phyloP scores from a whole-genome alignment of 2,113 vertebrate genomes.

The Rhipidura dahli region DNA sequence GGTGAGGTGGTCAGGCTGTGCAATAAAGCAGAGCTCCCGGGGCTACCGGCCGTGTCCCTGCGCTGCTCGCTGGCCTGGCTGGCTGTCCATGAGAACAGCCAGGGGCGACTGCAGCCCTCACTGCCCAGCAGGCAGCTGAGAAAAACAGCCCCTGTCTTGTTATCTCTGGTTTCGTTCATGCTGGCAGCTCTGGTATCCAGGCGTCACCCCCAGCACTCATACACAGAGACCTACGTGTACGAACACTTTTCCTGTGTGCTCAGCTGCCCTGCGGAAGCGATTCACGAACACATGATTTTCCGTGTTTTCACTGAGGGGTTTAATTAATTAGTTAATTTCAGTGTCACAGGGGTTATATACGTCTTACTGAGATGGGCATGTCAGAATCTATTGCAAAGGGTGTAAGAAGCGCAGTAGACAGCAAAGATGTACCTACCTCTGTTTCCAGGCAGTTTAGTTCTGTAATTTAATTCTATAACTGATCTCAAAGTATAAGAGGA shows the following conservation, averaged over 20 bases:
- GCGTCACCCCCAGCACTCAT: fast-evolving
- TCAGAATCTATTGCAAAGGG: background rate
- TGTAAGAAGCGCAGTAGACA: background rate
- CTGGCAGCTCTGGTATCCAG: background rate
- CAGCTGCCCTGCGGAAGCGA: fast-evolving
- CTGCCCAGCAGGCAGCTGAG: background rate
- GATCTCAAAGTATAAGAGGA: background rate
- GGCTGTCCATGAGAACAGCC: fast-evolving
- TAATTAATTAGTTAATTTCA: background rate
- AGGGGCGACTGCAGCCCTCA: fast-evolving
- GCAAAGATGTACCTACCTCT: background rate
- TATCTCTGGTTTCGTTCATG: background rate
- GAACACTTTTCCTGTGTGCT: fast-evolving
- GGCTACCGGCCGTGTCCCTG: fast-evolving
- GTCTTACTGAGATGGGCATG: fast-evolving
- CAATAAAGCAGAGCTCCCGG: background rate
- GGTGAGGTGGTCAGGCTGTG: fast-evolving
- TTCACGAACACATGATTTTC: background rate
- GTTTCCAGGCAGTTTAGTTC: background rate
- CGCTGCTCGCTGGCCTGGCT: background rate
- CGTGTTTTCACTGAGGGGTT: background rate
- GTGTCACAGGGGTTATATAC: fast-evolving
- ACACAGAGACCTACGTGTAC: fast-evolving
- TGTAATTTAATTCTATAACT: background rate
- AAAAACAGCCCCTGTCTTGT: background rate